These are phyloP conservation scores for Orius insidiosus DNA, from an alignment of 1,140 invertebrate genomes.

Conservation along the genomic window DNA sequence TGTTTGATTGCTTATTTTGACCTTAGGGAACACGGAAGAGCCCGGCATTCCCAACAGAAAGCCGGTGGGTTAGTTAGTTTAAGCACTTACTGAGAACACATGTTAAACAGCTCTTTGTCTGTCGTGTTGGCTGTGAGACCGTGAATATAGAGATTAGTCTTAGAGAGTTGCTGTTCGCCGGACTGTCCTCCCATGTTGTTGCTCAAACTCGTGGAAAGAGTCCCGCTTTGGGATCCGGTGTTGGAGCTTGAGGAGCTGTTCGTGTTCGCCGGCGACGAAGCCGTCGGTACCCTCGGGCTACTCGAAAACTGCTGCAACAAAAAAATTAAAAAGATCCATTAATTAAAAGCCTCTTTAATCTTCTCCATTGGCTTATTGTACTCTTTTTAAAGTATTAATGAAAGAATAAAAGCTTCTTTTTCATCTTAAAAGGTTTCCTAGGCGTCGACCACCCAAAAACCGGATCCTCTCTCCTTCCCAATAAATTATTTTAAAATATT, in stretches of 20 bases:
- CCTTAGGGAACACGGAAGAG: background rate
- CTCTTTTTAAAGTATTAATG: no score
- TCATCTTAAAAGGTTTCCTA: no score
- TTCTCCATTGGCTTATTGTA: no score
- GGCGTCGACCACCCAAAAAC: no score
- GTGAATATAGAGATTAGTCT: conserved; percentile 97
- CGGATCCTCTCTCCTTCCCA: no score
- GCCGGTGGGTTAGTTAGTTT: background rate
- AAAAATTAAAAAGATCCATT: conserved; percentile 7
- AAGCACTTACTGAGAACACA: conserved; percentile 87
- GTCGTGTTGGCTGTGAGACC: conserved; percentile 88
- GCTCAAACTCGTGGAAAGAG: conserved; percentile 54
- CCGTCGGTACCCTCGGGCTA: conserved; percentile 56
- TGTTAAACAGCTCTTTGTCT: conserved; percentile 90
- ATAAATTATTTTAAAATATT: no score
- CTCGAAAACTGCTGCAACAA: conserved; percentile 39
- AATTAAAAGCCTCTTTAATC: no score
- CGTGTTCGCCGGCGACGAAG: conserved; percentile 66
- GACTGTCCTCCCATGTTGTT: conserved; percentile 42
- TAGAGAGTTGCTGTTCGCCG: conserved; percentile 65
- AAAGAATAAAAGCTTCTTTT: no score
- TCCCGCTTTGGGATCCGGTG: conserved; percentile 63
- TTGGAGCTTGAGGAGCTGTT: conserved; percentile 67
- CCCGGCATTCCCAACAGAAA: background rate
- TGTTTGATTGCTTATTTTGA: background rate